phyloP scores from a whole-genome alignment of 1,140 invertebrate genomes.

The Globodera rostochiensis region DNA sequence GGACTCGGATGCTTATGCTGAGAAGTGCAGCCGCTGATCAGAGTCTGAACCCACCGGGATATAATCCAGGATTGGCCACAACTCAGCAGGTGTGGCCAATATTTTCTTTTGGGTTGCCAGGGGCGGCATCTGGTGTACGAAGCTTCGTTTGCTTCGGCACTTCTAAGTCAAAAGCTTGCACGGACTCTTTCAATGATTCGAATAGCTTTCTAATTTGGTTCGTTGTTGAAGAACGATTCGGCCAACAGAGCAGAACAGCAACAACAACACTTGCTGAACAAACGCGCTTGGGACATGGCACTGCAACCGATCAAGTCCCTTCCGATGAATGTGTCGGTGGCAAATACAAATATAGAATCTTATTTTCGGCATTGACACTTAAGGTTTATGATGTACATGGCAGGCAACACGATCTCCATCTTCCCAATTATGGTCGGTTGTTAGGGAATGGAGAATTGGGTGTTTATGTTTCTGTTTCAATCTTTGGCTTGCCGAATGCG shows the following conservation, averaged over 20 bases:
- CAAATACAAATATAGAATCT: background rate
- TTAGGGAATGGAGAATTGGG: background rate
- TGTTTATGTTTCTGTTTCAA: background rate
- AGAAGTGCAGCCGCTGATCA: slow-evolving; percentile 32
- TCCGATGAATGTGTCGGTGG: slow-evolving; percentile 84
- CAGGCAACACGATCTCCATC: slow-evolving; percentile 85
- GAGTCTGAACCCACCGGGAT: slow-evolving; percentile 49
- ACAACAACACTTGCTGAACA: slow-evolving; percentile 51
- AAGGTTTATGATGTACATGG: slow-evolving; percentile 74
- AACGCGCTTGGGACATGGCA: slow-evolving; percentile 94
- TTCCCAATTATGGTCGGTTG: slow-evolving; percentile 88
- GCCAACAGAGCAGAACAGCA: slow-evolving; percentile 31
- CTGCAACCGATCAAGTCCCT: slow-evolving; percentile 86
- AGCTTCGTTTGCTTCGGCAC: too few species aligned
- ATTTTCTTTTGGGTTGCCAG: too few species aligned
- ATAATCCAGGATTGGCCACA: slow-evolving; percentile 31
- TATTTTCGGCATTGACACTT: background rate
- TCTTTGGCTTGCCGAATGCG: background rate
- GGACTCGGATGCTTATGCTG: slow-evolving; percentile 2
- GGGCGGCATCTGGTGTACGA: too few species aligned
- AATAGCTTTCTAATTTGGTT: background rate
- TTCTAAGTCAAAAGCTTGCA: too few species aligned
- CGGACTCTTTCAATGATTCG: too few species aligned
- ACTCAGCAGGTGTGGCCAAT: slow-evolving; percentile 30
- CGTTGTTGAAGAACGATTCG: slow-evolving; percentile 19